Conservation (phyloP, 1,140 invertebrate species). For the Archegozetes longisetosus region DNA sequence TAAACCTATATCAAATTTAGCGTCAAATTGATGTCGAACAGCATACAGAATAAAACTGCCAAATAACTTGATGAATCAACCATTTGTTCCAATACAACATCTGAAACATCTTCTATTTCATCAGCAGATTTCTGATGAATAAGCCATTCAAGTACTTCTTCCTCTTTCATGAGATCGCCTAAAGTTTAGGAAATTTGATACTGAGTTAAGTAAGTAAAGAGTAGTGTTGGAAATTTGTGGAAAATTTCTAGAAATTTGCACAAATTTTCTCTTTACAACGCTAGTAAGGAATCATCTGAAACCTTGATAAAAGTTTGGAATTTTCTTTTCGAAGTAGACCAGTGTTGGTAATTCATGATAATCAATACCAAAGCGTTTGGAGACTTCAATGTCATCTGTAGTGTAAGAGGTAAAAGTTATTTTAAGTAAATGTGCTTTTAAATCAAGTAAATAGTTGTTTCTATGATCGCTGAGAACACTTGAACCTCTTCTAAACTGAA, state of each 20-base stretch:
- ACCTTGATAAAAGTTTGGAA: conserved; percentile 80
- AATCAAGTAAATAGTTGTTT: not conserved
- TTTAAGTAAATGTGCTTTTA: not conserved
- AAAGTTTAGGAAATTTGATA: too few relatives aligned
- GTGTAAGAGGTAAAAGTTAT: not conserved
- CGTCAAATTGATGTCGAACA: not conserved
- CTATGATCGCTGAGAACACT: too few relatives aligned
- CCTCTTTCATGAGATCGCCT: conserved; percentile 26
- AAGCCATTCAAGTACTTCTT: conserved; percentile 26
- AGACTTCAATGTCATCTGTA: conserved; percentile 49
- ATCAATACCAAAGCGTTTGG: conserved; percentile 60
- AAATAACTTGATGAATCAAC: conserved; percentile 73
- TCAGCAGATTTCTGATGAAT: conserved; percentile 46
- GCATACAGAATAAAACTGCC: conserved; percentile 82
- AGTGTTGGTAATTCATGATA: conserved; percentile 72
- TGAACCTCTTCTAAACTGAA: too few relatives aligned
- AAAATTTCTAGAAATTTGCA: too few relatives aligned
- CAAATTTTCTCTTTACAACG: too few relatives aligned
- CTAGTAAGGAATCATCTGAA: too few relatives aligned
- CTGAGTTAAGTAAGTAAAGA: too few relatives aligned
- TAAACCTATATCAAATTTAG: conserved; percentile 14
- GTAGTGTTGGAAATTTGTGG: too few relatives aligned
- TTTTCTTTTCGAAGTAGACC: conserved; percentile 76
- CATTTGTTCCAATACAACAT: conserved; percentile 77
- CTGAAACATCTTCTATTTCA: conserved; percentile 86